These are phyloP conservation scores for Nudaria mundana DNA, from an alignment of 2,888 invertebrate species.

Conservation along the genomic window DNA sequence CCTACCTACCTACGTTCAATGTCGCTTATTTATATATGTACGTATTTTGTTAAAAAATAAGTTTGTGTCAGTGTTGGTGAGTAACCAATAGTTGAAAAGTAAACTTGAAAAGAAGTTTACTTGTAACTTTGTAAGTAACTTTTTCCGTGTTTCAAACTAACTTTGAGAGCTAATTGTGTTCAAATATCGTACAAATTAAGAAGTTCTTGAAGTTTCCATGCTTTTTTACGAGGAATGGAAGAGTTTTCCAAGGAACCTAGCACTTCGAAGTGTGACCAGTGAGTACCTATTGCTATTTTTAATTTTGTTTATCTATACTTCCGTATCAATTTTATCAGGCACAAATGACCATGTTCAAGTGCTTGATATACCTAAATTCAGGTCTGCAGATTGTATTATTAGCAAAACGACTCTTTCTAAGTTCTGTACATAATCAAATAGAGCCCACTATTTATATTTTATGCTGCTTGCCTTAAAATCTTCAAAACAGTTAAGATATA, in stretches of 20 bases:
- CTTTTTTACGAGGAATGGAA: constrained; percentile 59
- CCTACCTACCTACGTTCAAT: too few species aligned
- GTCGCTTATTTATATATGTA: constrained; percentile 26
- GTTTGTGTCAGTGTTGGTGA: constrained; percentile 17
- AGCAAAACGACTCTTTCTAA: too few species aligned
- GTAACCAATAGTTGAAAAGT: constrained; percentile 13
- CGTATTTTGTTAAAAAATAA: constrained; percentile 23
- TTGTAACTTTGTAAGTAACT: constrained; percentile 7
- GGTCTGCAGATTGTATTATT: too few species aligned
- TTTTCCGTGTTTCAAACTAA: constrained; percentile 6
- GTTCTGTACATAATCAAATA: too few species aligned
- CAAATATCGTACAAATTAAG: constrained; percentile 17
- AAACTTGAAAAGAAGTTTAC: constrained; percentile 4
- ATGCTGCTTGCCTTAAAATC: too few species aligned
- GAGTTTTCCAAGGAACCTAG: constrained; percentile 44
- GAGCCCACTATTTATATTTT: too few species aligned
- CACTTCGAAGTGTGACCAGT: constrained; percentile 51
- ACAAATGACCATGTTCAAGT: too few species aligned
- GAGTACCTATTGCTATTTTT: constrained; percentile 37
- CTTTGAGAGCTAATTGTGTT: too few species aligned
- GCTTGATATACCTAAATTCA: too few species aligned
- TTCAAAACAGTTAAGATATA: too few species aligned
- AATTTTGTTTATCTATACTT: neutral
- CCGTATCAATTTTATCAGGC: too few species aligned
- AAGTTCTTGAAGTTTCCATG: constrained; percentile 70